A percentile compares a stretch with the other conserved stretches of the same genome.
These are phyloP conservation scores for Altica lythri DNA, from an alignment of 2,888 invertebrate genomes.

Conservation along the genomic window DNA sequence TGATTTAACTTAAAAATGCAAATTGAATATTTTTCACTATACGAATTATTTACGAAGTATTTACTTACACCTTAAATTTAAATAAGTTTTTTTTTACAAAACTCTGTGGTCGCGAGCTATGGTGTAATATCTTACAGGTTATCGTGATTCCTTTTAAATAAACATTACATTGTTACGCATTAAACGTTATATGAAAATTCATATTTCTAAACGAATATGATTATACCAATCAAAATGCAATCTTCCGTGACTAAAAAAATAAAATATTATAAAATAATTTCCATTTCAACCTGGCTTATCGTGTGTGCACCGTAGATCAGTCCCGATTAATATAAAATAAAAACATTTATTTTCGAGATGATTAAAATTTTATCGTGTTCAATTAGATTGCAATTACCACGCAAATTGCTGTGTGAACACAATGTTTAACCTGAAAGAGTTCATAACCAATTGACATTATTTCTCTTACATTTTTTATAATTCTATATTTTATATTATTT, in stretches of 20 bases:
- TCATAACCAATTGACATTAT: background rate
- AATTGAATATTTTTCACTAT: no score
- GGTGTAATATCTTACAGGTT: no score
- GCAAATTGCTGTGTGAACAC: slow-evolving; percentile 5
- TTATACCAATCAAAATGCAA: slow-evolving; percentile 19
- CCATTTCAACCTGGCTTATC: slow-evolving; percentile 6
- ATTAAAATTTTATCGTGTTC: slow-evolving; percentile 22
- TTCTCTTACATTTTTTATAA: no score
- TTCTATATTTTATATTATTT: no score
- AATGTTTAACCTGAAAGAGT: background rate
- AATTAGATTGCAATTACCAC: slow-evolving; percentile 17
- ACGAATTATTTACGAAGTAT: background rate
- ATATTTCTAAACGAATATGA: background rate
- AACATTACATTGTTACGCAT: background rate
- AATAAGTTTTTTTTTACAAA: no score
- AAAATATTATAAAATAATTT: slow-evolving; percentile 13
- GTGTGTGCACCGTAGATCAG: slow-evolving; percentile 14
- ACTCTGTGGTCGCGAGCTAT: no score
- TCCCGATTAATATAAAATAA: slow-evolving; percentile 18
- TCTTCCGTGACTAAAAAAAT: slow-evolving; percentile 21
- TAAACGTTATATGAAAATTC: background rate
- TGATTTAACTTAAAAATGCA: no score
- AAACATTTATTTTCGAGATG: slow-evolving; percentile 22
- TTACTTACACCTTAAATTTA: no score
- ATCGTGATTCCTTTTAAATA: no score